phyloP scores from a whole-genome alignment of 2,888 invertebrate genomes.

The Chloroclysta siterata region DNA sequence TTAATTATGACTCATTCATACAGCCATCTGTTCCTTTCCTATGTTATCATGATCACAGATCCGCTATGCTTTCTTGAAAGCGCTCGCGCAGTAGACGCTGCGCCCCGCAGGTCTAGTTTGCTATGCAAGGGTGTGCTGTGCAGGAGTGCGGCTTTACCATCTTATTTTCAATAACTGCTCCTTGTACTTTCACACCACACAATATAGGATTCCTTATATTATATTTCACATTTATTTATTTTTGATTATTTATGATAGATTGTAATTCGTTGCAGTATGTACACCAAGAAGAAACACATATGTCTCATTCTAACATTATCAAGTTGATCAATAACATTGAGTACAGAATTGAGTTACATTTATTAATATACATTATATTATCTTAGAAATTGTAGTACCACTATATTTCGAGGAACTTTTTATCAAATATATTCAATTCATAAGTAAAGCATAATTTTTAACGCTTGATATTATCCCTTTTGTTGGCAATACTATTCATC shows the following conservation, averaged over 20 bases:
- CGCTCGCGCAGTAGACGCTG: constrained; percentile 62
- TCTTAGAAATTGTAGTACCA: constrained; percentile 62
- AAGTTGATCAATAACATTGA: constrained; percentile 9
- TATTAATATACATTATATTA: constrained; percentile 41
- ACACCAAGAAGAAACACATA: constrained; percentile 9
- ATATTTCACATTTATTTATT: not conserved
- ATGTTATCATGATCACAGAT: constrained; percentile 81
- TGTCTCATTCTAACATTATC: constrained; percentile 6
- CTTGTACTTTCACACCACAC: constrained; percentile 16
- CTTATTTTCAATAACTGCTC: constrained; percentile 16
- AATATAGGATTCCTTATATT: not conserved
- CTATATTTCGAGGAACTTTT: constrained; percentile 70
- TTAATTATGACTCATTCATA: constrained; percentile 62
- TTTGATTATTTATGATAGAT: constrained; percentile 14
- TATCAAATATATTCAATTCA: constrained; percentile 41
- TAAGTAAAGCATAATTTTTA: constrained; percentile 34
- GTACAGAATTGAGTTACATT: constrained; percentile 18
- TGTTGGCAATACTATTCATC: constrained; percentile 36
- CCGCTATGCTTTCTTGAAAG: constrained; percentile 76
- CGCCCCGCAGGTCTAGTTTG: constrained; percentile 23
- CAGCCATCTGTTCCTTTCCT: constrained; percentile 75
- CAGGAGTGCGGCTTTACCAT: constrained; percentile 4
- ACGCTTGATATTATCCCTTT: constrained; percentile 35
- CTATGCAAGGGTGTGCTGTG: constrained; percentile 12
- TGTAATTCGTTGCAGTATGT: not conserved